Base-by-base conservation (phyloP, 1,140 invertebrate genomes). In the Copidosoma floridanum region DNA sequence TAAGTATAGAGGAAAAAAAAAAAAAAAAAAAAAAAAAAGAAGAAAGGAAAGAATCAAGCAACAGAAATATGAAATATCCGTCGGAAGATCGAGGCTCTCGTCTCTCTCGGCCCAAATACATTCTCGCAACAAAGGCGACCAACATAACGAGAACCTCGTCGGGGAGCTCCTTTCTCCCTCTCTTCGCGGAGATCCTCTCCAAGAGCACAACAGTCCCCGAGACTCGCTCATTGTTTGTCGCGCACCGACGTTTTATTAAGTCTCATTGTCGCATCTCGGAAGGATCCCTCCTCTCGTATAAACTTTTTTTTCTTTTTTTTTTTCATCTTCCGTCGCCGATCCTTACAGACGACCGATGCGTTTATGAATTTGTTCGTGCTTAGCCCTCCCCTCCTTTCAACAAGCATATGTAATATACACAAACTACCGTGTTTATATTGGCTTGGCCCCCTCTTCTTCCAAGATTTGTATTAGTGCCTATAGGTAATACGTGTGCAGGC, bases 361-460 rank as follows among this genome's bases (percentile, higher is more conserved):
- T 59, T 65, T 65, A 37, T 65, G 40, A 61, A 62, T 62, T 65
- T 62, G 58, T 35, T 50, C 43, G 55, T 10, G 21, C 52, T 56
- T 63, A 59, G 60, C 56, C 18, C 27, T 21, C 5, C 2, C 38
- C 38, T 16, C n/a, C n/a, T n/a, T n/a, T n/a, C n/a, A n/a, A n/a
- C n/a, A n/a, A n/a, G n/a, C n/a, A n/a, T n/a, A n/a, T n/a, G n/a
- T n/a, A n/a, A n/a, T n/a, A n/a, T n/a, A n/a, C 51, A 58, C 20
- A 27, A 20, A 58, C 46, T 57, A 54, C 41, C 41, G 41, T 40
- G 64, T 65, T 63, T 65, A n/a, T n/a, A n/a, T n/a, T n/a, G n/a
- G n/a, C n/a, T n/a, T n/a, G n/a, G n/a, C n/a, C n/a, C n/a, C n/a
- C n/a, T n/a, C n/a, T n/a, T n/a, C n/a, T n/a, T n/a, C n/a, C n/a